These are phyloP conservation scores for Ypsolopha scabrella DNA, from an alignment of 2,888 invertebrate genomes.

Conservation along the genomic window DNA sequence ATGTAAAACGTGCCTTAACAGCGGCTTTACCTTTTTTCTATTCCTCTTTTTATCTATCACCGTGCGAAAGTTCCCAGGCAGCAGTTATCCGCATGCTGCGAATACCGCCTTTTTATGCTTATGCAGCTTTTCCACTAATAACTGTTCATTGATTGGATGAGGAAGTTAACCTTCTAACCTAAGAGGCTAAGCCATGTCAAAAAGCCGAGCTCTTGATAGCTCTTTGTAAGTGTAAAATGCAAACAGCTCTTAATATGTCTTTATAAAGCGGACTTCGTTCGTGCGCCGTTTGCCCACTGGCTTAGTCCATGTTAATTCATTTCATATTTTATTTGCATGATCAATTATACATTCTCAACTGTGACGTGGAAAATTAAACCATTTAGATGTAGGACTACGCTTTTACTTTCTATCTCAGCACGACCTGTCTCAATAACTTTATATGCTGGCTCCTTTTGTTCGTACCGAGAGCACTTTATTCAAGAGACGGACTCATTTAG, in stretches of 20 bases:
- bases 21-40: conserved; percentile 26
- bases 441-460: conserved; percentile 17
- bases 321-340: not conserved
- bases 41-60: conserved; percentile 25
- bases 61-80: conserved; percentile 56
- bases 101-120: conserved; percentile 24
- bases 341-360: not conserved
- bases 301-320: too few relatives aligned
- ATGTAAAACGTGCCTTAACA: conserved; percentile 40
- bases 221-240: too few relatives aligned
- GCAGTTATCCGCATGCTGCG: conserved; percentile 17
- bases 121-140: not conserved
- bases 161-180: not conserved
- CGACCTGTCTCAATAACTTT: conserved; percentile 11
- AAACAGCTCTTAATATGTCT: too few relatives aligned
- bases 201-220: too few relatives aligned
- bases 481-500: conserved; percentile 6
- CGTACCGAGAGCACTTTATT: conserved; percentile 13
- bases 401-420: conserved; percentile 21
- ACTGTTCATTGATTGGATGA: conserved; percentile 1
- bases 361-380: conserved; percentile 14
- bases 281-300: too few relatives aligned
- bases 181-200: not conserved
- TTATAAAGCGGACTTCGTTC: too few relatives aligned
- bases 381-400: conserved; percentile 13